Evolutionary conservation across 1,140 invertebrate species (phyloP), one percentile per base, ranked within the genome.

Genomic region (Gonioctena quinquepunctata): DNA sequence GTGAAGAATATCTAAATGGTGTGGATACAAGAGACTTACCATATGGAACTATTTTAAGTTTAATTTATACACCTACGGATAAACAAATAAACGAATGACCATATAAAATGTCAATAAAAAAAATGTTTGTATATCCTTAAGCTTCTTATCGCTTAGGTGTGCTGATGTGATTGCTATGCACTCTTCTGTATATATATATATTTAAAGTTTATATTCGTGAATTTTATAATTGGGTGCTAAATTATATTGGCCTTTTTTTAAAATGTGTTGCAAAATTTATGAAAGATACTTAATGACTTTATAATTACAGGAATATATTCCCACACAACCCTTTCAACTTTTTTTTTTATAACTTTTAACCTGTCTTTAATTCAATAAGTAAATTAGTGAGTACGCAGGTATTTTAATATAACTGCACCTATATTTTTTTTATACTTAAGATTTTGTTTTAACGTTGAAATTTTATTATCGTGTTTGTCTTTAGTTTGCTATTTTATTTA

Each of bases 131-230:
- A 76, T 72, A 68, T 73, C 69, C 72, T 75, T 77, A 73, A 71
- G 75, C 73, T 78, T 77, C 73, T 77, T 76, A 76, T 68, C 76
- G 76, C 74, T 77, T 80, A 80, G 77, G 79, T 80, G 79, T 80
- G 76, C 75, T 77, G 77, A 76, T 77, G 77, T 80, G 78, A 80
- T 79, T 77, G 76, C 77, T 76, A 74, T 78, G 76, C 78, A 79
- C 78, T 77, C 66, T 77, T 77, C 68, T 77, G 74, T 79, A 76
- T 73, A 76, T 79, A 76, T 73, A 76, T 79, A 78, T 72, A 68
- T 68, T 71, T 69, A 74, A 78, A 76, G 68, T 70, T 77, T 71
- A 69, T 76, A 74, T 69, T 69, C 67, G 50, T 66, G 73, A 75
- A 72, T 76, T 76, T 76, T 77, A 73, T 73, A 66, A 69, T 73